A percentile compares a stretch with the other conserved stretches of the same genome.
phyloP scores from a whole-genome alignment of 92 coral and sea anemone species.

The Metridium senile region DNA sequence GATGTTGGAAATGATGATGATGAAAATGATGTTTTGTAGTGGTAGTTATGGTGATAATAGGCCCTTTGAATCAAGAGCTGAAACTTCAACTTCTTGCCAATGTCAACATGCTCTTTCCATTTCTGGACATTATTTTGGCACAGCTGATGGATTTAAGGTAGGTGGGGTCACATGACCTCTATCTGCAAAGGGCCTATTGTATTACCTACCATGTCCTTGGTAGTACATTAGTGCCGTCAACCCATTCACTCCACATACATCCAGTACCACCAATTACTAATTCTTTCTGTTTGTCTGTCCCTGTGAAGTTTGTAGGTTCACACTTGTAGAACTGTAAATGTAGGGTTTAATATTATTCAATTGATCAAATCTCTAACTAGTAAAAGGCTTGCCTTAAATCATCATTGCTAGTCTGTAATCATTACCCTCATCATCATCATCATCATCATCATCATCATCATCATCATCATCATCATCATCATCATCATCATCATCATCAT shows the following conservation, averaged over 20 bases:
- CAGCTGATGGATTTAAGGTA: too few species aligned
- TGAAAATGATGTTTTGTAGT: not conserved
- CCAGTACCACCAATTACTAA: slow-evolving; percentile 95
- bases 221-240: slow-evolving; percentile 87
- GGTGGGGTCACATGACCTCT: too few species aligned
- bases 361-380: not conserved
- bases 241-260: slow-evolving; percentile 99
- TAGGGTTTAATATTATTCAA: not conserved
- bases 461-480: not conserved
- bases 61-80: too few species aligned
- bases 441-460: not conserved
- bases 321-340: slow-evolving; percentile 48
- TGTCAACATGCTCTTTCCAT: too few species aligned
- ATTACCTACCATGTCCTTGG: slow-evolving; percentile 42
- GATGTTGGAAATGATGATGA: not conserved
- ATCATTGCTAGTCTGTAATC: not conserved
- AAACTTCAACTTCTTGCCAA: too few species aligned
- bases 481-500: not conserved
- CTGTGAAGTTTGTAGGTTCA: slow-evolving; percentile 65
- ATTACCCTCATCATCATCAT: not conserved
- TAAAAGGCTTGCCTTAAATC: not conserved
- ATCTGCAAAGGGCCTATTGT: too few species aligned
- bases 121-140: too few species aligned
- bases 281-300: slow-evolving; percentile 73
- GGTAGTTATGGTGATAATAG: not conserved